A percentile compares a stretch with the other conserved stretches of the same genome.
Evolutionary conservation across 2,797 vertebrate species (phyloP).

Genomic region (Pagetopsis macropterus): DNA sequence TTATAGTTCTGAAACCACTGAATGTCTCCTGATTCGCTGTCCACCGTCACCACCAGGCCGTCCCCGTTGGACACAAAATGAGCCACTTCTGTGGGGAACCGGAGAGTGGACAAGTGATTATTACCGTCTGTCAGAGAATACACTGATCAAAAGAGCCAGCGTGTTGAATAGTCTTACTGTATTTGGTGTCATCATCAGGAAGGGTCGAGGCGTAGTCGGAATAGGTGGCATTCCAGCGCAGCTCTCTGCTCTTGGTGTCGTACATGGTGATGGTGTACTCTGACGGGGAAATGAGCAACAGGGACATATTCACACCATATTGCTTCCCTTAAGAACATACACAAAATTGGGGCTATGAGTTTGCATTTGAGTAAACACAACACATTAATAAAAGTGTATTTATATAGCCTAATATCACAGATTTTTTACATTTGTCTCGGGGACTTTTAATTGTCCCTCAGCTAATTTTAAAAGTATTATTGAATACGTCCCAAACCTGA

Average conservation of each 20-base stretch:
- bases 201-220: constrained; percentile 95
- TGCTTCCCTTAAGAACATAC: constrained; percentile 16
- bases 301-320: not conserved
- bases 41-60: constrained; percentile 96
- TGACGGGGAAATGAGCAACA: constrained; percentile 62
- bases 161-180: constrained; percentile 84
- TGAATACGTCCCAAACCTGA: too few relatives aligned
- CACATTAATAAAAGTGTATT: too few relatives aligned
- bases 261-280: constrained; percentile 99
- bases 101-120: not conserved
- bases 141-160: not conserved
- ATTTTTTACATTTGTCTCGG: too few relatives aligned
- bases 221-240: constrained; percentile 98
- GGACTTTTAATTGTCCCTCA: too few relatives aligned
- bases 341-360: constrained; percentile 8
- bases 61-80: constrained; percentile 98
- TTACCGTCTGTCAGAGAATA: not conserved
- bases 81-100: constrained; percentile 87
- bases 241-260: constrained; percentile 95
- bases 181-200: constrained; percentile 92
- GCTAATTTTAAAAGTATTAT: too few relatives aligned
- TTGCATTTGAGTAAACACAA: constrained; percentile 7
- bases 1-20: constrained; percentile 97
- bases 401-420: too few relatives aligned
- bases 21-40: constrained; percentile 94